Conservation (phyloP, 2,113 vertebrate genomes). For the Atlantisia rogersi region DNA sequence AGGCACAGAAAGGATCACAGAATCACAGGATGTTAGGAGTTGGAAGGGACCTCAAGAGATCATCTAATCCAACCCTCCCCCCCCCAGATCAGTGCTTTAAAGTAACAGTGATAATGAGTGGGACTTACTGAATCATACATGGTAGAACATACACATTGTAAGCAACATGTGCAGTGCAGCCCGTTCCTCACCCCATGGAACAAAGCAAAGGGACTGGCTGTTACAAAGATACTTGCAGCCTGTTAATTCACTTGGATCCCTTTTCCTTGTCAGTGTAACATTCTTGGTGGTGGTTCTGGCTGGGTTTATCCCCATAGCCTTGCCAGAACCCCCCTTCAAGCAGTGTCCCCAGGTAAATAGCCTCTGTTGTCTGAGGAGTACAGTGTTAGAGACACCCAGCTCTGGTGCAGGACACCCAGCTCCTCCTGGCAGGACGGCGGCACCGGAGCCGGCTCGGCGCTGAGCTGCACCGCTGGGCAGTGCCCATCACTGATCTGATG, state of each 20-base stretch:
- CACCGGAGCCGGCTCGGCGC: no score
- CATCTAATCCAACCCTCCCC: no score
- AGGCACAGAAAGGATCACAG: background rate
- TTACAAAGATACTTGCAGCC: background rate
- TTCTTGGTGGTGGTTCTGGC: background rate
- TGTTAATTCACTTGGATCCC: accelerated
- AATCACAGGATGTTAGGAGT: no score
- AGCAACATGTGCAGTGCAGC: background rate
- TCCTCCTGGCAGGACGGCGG: no score
- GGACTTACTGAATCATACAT: background rate
- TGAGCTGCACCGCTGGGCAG: background rate
- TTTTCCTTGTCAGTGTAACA: background rate
- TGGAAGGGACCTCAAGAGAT: no score
- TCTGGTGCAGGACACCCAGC: no score
- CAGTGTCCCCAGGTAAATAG: accelerated
- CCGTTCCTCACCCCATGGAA: background rate
- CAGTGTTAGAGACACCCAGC: no score
- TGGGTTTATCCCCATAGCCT: background rate
- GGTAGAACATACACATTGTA: background rate
- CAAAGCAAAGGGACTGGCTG: conserved; percentile 69
- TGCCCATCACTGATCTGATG: background rate
- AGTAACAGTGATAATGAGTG: background rate
- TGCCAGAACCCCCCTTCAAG: background rate
- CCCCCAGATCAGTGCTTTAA: background rate
- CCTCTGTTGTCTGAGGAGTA: background rate